Conservation (phyloP, 2,888 invertebrate species). For the Leistus spinibarbis region DNA sequence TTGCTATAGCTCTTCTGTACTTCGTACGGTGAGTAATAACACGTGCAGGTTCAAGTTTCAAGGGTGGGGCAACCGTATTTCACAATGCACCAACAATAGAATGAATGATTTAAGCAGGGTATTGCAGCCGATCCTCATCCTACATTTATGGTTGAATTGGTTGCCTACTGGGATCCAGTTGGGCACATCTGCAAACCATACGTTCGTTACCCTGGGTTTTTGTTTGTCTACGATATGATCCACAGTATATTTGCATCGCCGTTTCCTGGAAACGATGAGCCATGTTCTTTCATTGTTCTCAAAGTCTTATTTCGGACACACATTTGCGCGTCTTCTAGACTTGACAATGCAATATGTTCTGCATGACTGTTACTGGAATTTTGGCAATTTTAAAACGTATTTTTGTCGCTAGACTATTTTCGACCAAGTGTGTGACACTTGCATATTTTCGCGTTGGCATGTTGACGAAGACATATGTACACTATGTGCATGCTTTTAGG, state of each 20-base stretch:
- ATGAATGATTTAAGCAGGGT: background rate
- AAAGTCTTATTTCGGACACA: background rate
- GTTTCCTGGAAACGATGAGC: background rate
- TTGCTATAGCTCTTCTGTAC: too few relatives aligned
- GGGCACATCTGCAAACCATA: background rate
- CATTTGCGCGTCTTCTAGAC: background rate
- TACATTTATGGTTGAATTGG: background rate
- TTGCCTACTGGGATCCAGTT: background rate
- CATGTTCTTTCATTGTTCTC: background rate
- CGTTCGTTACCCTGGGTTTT: background rate
- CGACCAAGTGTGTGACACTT: background rate
- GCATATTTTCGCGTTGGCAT: background rate
- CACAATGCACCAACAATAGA: background rate
- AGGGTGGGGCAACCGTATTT: too few relatives aligned
- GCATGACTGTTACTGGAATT: background rate
- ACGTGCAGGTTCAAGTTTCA: too few relatives aligned
- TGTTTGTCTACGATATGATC: background rate
- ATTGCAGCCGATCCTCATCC: background rate
- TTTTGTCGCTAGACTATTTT: background rate
- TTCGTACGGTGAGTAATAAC: too few relatives aligned
- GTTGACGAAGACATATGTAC: background rate
- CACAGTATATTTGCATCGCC: background rate
- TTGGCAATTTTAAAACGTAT: background rate
- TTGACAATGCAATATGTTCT: background rate
- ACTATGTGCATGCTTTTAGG: background rate